A percentile compares a stretch with the other conserved stretches of the same genome.
These are phyloP conservation scores for Parambassis ranga DNA, from an alignment of 2,797 vertebrate species.

Conservation along the genomic window DNA sequence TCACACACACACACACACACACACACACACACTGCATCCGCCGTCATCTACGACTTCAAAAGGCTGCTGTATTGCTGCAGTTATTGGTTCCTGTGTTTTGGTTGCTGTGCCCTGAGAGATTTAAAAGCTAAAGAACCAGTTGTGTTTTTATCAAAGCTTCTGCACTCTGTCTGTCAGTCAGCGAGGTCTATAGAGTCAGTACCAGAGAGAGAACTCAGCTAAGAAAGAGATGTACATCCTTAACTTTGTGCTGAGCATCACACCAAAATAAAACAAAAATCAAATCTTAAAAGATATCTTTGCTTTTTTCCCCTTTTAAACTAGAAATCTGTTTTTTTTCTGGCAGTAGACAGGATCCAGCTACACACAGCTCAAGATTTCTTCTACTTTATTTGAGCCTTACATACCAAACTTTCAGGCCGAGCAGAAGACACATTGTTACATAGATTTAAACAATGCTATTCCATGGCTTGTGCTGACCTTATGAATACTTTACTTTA, in stretches of 20 bases:
- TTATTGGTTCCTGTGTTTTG: conserved; percentile 71
- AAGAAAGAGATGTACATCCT: conserved; percentile 30
- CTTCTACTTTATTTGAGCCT: background rate
- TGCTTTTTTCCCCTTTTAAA: conserved; percentile 7
- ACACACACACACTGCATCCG: conserved; percentile 4
- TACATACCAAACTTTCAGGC: conserved; percentile 22
- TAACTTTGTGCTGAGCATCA: conserved; percentile 21
- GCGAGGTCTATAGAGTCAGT: conserved; percentile 48
- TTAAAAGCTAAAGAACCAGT: conserved; percentile 65
- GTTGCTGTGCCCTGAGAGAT: conserved; percentile 63
- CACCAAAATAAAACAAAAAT: conserved; percentile 35
- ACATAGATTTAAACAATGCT: conserved; percentile 47
- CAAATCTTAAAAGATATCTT: conserved; percentile 8
- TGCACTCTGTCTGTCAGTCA: conserved; percentile 56
- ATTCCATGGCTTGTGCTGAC: conserved; percentile 25
- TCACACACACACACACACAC: background rate
- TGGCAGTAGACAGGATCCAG: background rate
- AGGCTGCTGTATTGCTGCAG: conserved; percentile 43
- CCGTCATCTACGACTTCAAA: conserved; percentile 61
- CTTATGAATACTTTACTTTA: conserved; percentile 21
- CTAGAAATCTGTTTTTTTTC: conserved; percentile 8
- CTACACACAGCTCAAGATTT: background rate
- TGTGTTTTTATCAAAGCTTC: conserved; percentile 70
- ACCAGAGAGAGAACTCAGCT: conserved; percentile 41
- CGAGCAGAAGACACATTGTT: conserved; percentile 28